Evolutionary conservation across 2,888 invertebrate genomes (phyloP), one percentile per base, ranked within the genome.

Genomic region (Steinernema scapterisci): DNA sequence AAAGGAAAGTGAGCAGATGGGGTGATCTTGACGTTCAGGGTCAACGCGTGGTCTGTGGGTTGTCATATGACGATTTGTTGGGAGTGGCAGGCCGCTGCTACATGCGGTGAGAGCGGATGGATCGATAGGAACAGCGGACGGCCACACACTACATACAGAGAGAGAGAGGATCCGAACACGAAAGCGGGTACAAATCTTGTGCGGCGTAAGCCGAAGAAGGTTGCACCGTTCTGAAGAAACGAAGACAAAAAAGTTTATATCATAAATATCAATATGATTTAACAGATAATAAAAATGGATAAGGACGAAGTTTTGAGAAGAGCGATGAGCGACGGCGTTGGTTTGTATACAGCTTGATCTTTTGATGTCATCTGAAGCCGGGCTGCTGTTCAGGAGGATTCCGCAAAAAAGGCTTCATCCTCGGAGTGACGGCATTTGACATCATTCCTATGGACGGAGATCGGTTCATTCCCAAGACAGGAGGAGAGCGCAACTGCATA

Each of bases 101-200:
- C 48, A 19, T 48, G 72, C 78, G 83, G 74, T 89, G 89, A 31
- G 90, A 88, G 82, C 90, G 90, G 71, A 21, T 79, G 79, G 31
- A 78, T 23, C 44, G 44, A 21, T 72, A 11, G 48, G 46, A 46
- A 38, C 16, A 46, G 46, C 70, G n/a, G 13, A 48, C 45, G n/a
- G 48, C 3, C 54, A 9, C 38, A 38, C 5, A 38, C 38, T 38
- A 38, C 38, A 38, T 3, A 38, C 9, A 38, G 38, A 38, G 38
- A 38, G 38, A n/a, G n/a, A n/a, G n/a, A n/a, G n/a, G n/a, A n/a
- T n/a, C n/a, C n/a, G n/a, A n/a, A n/a, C n/a, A n/a, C n/a, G n/a
- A n/a, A n/a, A n/a, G n/a, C n/a, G n/a, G n/a, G n/a, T n/a, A n/a
- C n/a, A n/a, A n/a, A n/a, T n/a, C n/a, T n/a, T n/a, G n/a, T n/a